Evolutionary conservation across 2,888 invertebrate species (phyloP).

Genomic region (Hymenopus coronatus): DNA sequence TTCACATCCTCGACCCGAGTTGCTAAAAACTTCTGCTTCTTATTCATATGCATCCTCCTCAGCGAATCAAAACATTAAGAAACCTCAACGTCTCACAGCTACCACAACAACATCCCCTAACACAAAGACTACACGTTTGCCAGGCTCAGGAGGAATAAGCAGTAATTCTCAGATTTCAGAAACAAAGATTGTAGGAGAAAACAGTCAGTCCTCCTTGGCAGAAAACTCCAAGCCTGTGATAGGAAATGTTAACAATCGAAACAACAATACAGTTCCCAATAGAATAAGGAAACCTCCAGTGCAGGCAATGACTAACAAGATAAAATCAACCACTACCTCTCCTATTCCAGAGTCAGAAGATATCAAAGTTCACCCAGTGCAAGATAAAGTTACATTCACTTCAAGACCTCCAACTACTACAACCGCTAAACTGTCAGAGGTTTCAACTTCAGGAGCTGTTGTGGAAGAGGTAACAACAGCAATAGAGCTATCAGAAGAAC

Average conservation of each 20-base stretch:
- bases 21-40: neutral
- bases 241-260: neutral
- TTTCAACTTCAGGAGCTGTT: conserved; percentile 19
- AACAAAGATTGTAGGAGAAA: neutral
- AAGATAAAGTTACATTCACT: neutral
- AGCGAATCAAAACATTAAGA: neutral
- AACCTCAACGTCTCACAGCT: neutral
- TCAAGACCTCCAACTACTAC: neutral
- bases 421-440: neutral
- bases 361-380: neutral
- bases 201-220: neutral
- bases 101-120: neutral
- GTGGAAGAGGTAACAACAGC: neutral
- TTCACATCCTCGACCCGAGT: neutral
- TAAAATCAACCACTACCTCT: neutral
- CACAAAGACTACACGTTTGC: neutral
- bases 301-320: neutral
- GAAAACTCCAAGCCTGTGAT: neutral
- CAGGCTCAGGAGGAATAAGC: neutral
- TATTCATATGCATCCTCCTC: neutral
- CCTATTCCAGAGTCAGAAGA: neutral
- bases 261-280: neutral
- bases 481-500: neutral
- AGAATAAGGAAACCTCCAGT: neutral
- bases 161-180: neutral